These are phyloP conservation scores for Oscheius sp. DNA, from an alignment of 1,140 invertebrate genomes.

Conservation along the genomic window DNA sequence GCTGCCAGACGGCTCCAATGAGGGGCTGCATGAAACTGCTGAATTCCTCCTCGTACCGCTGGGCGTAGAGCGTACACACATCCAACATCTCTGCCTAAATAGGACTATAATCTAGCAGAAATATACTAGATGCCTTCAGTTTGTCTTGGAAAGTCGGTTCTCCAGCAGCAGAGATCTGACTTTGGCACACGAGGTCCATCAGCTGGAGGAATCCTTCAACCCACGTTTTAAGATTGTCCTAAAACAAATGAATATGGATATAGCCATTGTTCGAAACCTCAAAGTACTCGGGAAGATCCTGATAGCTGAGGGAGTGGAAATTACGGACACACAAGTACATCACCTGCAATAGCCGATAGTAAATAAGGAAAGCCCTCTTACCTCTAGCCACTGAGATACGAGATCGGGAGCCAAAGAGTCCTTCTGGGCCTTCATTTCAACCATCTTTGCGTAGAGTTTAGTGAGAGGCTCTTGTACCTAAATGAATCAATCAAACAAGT, in stretches of 20 bases:
- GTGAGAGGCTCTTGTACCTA: conserved; percentile 37
- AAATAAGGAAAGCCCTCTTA: conserved; percentile 80
- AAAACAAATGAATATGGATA: conserved; percentile 65
- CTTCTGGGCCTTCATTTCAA: conserved; percentile 74
- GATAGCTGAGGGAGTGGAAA: conserved; percentile 93
- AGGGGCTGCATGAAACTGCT: conserved; percentile 79
- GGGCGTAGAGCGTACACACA: conserved; percentile 86
- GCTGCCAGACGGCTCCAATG: conserved; percentile 81
- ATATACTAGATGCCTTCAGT: neutral
- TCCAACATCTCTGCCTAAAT: conserved; percentile 81
- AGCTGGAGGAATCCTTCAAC: conserved; percentile 84
- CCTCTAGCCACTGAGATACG: conserved; percentile 59
- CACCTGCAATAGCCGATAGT: too few relatives aligned
- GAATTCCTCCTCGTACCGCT: conserved; percentile 97
- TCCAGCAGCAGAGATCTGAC: conserved; percentile 68
- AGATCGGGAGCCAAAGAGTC: conserved; percentile 72
- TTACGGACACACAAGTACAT: too few relatives aligned
- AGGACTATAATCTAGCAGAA: too few relatives aligned
- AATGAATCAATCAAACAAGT: neutral
- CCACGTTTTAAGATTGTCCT: conserved; percentile 92
- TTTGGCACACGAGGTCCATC: conserved; percentile 72
- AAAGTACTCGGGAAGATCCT: conserved; percentile 86
- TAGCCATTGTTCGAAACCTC: neutral
- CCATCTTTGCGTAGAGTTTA: conserved; percentile 75
- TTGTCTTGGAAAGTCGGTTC: conserved; percentile 13